Conservation (phyloP, 2,888 invertebrate species). For the Eurytoma adleriae region DNA sequence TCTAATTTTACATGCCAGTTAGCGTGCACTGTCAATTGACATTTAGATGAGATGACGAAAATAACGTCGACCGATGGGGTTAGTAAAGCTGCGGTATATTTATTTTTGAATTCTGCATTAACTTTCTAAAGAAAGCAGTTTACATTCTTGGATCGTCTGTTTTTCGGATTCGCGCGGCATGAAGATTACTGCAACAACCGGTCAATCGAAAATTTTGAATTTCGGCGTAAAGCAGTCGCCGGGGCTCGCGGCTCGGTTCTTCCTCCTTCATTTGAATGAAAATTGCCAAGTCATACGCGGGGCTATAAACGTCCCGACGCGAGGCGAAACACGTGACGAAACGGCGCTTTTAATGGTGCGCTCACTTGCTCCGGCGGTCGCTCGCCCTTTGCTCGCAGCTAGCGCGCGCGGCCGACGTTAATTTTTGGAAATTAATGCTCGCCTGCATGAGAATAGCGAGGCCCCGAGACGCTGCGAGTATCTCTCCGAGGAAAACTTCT, state of each 20-base stretch:
- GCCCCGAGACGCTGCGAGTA: neutral
- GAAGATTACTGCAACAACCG: neutral
- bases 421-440: constrained; percentile 46
- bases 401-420: neutral
- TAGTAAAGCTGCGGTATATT: too few species aligned
- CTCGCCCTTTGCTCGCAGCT: neutral
- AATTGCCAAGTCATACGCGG: constrained; percentile 47
- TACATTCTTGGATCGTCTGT: too few species aligned
- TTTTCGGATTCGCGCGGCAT: too few species aligned
- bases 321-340: constrained; percentile 52
- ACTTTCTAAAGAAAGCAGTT: too few species aligned
- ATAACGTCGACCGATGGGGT: too few species aligned
- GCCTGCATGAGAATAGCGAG: neutral
- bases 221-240: neutral
- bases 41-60: too few species aligned
- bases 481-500: constrained; percentile 1
- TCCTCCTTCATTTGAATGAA: constrained; percentile 51
- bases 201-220: neutral
- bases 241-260: neutral
- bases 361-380: neutral
- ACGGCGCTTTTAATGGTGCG: constrained; percentile 50
- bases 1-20: too few species aligned
- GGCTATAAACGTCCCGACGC: constrained; percentile 51
- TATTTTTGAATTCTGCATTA: too few species aligned
- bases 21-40: too few species aligned